Evolutionary conservation across 2,888 invertebrate species (phyloP).

Genomic region (Pollenia labialis): DNA sequence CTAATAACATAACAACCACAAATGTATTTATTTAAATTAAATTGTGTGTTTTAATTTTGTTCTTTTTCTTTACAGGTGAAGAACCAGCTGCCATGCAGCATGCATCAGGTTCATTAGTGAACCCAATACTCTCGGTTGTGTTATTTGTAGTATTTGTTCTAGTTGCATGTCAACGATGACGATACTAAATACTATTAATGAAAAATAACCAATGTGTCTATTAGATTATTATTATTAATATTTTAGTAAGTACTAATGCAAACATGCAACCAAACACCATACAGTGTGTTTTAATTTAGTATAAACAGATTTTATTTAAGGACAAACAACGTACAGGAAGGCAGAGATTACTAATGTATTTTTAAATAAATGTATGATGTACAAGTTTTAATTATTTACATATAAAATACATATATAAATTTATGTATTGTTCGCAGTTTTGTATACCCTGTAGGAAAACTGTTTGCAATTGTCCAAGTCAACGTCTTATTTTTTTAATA

Average conservation of each 20-base stretch:
- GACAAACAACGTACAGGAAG: slow-evolving; percentile 26
- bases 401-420: slow-evolving; percentile 2
- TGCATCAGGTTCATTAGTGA: slow-evolving; percentile 78
- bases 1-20: not conserved
- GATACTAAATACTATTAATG: slow-evolving; percentile 72
- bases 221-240: slow-evolving; percentile 70
- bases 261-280: slow-evolving; percentile 1
- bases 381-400: slow-evolving; percentile 1
- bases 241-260: slow-evolving; percentile 51
- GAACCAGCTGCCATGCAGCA: slow-evolving; percentile 84
- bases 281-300: not conserved
- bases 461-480: not conserved
- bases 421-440: not conserved
- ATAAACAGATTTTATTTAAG: slow-evolving; percentile 5
- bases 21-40: slow-evolving; percentile 13
- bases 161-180: slow-evolving; percentile 79
- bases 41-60: not conserved
- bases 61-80: slow-evolving; percentile 79
- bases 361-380: not conserved
- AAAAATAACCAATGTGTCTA: slow-evolving; percentile 73
- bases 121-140: slow-evolving; percentile 80
- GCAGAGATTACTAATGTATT: not conserved
- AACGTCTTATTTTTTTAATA: too few relatives aligned
- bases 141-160: slow-evolving; percentile 78
- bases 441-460: not conserved